Percentiles rank a stretch among this genome's conserved stretches.
These are phyloP conservation scores for Thunnus maccoyii DNA, from an alignment of 2,113 vertebrate genomes.

Conservation along the genomic window DNA sequence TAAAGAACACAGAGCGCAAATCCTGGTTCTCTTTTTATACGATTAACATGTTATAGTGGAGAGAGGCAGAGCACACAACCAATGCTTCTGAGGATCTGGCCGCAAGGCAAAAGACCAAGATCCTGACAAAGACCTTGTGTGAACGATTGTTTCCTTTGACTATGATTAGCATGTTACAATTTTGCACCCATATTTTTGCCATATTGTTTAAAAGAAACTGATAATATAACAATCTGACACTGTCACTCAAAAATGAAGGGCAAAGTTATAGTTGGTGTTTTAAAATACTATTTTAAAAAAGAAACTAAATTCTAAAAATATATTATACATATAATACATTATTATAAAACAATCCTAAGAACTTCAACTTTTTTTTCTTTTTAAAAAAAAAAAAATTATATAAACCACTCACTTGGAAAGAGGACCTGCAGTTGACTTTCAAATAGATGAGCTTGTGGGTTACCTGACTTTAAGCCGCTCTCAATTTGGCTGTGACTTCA, in stretches of 20 bases:
- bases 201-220: too few species aligned
- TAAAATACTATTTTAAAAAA: too few species aligned
- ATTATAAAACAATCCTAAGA: too few species aligned
- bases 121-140: background rate
- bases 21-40: conserved; percentile 11
- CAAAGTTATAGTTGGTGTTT: too few species aligned
- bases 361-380: too few species aligned
- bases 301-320: too few species aligned
- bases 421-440: conserved; percentile 19
- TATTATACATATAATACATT: too few species aligned
- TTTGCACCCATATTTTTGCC: background rate
- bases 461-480: conserved; percentile 42
- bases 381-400: too few species aligned
- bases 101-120: background rate
- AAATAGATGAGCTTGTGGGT: conserved; percentile 11
- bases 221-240: too few species aligned
- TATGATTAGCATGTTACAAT: background rate
- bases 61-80: background rate
- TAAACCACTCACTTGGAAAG: conserved; percentile 5
- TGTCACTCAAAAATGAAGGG: too few species aligned
- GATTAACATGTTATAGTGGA: conserved; percentile 11
- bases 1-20: conserved; percentile 3
- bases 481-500: conserved; percentile 56
- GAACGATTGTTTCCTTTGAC: background rate
- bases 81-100: background rate